Conservation (phyloP, 2,797 vertebrate genomes). For the Rhynchotus rufescens region DNA sequence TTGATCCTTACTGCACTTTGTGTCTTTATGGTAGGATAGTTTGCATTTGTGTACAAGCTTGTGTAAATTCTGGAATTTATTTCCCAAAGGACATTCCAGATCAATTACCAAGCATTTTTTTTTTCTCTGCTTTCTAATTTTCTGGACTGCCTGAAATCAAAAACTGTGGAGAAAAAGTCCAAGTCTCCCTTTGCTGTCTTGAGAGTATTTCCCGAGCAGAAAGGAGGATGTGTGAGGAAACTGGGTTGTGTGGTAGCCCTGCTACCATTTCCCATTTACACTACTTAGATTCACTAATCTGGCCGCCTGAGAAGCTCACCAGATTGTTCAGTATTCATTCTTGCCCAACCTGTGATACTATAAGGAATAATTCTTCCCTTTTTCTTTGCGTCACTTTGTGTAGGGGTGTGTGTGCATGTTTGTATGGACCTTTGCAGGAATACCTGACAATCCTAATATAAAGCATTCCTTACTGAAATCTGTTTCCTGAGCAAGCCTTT, state of each 20-base stretch:
- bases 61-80: not conserved
- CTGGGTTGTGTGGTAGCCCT: fast-evolving
- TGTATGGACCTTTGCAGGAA: not conserved
- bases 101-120: not conserved
- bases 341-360: not conserved
- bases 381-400: not conserved
- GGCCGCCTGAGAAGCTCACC: not conserved
- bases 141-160: not conserved
- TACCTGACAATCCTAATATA: not conserved
- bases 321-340: not conserved
- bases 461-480: not conserved
- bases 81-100: not conserved
- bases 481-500: not conserved
- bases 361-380: not conserved
- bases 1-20: not conserved
- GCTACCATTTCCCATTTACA: not conserved
- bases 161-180: not conserved
- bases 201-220: not conserved
- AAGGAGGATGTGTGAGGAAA: not conserved
- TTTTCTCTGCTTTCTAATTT: not conserved
- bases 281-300: not conserved
- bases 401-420: not conserved
- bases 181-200: not conserved
- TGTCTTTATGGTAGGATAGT: not conserved
- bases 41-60: not conserved